Base-by-base conservation (phyloP, 1,140 invertebrate species). In the Uloborus diversus region DNA sequence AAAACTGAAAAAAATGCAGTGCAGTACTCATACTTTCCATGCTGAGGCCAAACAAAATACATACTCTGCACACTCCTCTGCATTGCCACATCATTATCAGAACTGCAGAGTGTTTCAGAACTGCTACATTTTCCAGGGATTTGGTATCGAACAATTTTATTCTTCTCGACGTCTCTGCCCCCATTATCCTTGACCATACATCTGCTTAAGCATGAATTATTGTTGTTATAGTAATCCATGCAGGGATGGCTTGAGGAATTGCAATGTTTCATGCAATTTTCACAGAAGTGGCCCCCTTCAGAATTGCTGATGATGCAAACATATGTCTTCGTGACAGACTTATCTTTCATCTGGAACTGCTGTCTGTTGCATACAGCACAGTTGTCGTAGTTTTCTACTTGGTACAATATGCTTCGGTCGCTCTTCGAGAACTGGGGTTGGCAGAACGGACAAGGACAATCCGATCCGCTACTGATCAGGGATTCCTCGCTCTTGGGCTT, bases 401-500 rank as follows among this genome's bases (percentile, higher is more conserved):
- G 7, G 51, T 73, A 73, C 11, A 62, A 20, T 17, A 28, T 20
- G 32, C 62, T 78, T 49, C 57, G 47, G 23, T 56, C 33, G 25
- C 30, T 28, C 49, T 49, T 23, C 5, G 11, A 23, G 11, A 17
- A 66, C 11, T 23, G 42, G 2, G 51, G 20, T 11, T 78, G 73
- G 25, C 73, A 78, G 32, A 53, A 78, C 11, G 73, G 73, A 57
- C 73, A 78, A 25, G 73, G 73, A 42, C 73, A 78, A 13, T 78
- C 62, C 14, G 17, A 25, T 7, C 25, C 30, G 30, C 35, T 27
- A 13, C 66, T 35, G 0, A 42, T 7, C 4, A 78, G 73, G 1
- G 73, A 78, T 27, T 78, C 73, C 30, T 78, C 73, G 57, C 73
- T 78, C 42, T 27, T 35, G 2, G 73, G 73, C 42, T 78, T 78